phyloP scores from a whole-genome alignment of 2,113 vertebrate species.

The Pachyramphus minor region DNA sequence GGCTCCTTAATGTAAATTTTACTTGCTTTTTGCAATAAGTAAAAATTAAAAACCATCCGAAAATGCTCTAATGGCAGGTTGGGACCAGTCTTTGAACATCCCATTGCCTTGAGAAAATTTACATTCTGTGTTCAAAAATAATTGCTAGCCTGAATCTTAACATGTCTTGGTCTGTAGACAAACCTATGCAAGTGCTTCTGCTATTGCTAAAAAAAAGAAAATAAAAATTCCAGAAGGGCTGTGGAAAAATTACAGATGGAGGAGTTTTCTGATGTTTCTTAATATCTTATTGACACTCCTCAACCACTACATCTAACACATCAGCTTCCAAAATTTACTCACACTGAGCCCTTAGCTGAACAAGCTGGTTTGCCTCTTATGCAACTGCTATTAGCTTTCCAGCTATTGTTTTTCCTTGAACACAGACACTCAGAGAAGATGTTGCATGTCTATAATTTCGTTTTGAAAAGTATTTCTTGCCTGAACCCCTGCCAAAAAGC shows the following conservation, averaged over 20 bases:
- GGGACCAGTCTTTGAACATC: conserved; percentile 5
- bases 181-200: background rate
- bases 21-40: background rate
- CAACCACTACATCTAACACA: background rate
- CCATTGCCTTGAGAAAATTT: conserved; percentile 37
- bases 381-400: background rate
- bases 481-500: conserved; percentile 2
- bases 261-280: background rate
- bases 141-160: conserved; percentile 4
- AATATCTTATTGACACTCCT: background rate
- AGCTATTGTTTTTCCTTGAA: conserved; percentile 15
- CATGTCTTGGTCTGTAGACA: background rate
- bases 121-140: conserved; percentile 8
- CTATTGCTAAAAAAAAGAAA: background rate
- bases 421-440: background rate
- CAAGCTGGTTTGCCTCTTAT: background rate
- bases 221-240: background rate
- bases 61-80: conserved; percentile 3
- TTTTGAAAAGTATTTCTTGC: background rate
- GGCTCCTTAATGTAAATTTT: background rate
- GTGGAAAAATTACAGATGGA: background rate
- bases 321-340: background rate
- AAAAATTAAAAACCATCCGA: conserved; percentile 5
- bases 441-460: background rate
- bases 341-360: background rate